A percentile compares a stretch with the other conserved stretches of the same genome.
phyloP scores from a whole-genome alignment of 2,797 vertebrate genomes.

The Aulostomus chinensis region DNA sequence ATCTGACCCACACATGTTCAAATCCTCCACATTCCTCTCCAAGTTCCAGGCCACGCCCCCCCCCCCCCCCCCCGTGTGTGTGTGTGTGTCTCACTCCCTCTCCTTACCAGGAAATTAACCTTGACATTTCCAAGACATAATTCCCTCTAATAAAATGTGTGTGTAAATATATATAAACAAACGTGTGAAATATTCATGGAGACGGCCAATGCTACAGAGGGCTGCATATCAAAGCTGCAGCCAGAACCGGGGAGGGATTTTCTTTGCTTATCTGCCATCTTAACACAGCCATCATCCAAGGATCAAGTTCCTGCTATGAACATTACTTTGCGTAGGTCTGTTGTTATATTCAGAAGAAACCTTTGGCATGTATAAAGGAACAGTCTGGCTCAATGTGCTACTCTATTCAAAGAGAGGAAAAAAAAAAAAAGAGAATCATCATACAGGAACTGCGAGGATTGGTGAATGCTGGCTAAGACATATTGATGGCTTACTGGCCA shows the following conservation, averaged over 20 bases:
- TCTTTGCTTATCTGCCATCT: constrained; percentile 55
- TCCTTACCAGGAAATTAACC: constrained; percentile 73
- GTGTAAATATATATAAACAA: constrained; percentile 72
- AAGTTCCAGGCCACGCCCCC: constrained; percentile 46
- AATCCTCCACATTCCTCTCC: constrained; percentile 60
- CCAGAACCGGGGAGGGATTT: constrained; percentile 46
- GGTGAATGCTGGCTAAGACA: constrained; percentile 10
- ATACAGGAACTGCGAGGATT: constrained; percentile 19
- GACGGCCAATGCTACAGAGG: constrained; percentile 42
- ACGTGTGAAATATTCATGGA: constrained; percentile 75
- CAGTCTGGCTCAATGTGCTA: constrained; percentile 13
- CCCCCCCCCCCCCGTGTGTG: neutral
- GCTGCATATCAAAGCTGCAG: constrained; percentile 49
- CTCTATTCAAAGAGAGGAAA: constrained; percentile 23
- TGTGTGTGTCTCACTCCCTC: constrained; percentile 34
- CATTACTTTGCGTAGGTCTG: constrained; percentile 29
- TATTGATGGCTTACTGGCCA: constrained; percentile 18
- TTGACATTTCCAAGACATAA: constrained; percentile 76
- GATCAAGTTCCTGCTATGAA: constrained; percentile 50
- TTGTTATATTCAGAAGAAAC: constrained; percentile 40
- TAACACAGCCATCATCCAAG: constrained; percentile 56
- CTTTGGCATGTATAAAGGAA: constrained; percentile 36
- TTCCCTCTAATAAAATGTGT: constrained; percentile 75
- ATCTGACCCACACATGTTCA: constrained; percentile 45
- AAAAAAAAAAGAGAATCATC: neutral